Evolutionary conservation across 2,113 vertebrate genomes (phyloP), one percentile per base, ranked within the genome.

Genomic region (Eretmochelys imbricata): DNA sequence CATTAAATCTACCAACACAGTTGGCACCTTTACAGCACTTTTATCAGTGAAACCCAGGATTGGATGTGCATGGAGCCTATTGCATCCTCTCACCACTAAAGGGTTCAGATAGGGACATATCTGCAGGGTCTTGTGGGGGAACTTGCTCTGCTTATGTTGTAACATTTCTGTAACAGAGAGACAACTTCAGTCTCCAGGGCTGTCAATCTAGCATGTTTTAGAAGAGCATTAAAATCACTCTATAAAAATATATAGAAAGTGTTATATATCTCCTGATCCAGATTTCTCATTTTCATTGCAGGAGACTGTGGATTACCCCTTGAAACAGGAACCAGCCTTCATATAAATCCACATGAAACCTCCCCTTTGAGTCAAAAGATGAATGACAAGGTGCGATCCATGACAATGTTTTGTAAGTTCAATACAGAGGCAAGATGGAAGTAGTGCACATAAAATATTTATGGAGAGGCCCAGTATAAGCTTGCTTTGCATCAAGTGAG

Each of bases 261-360:
- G 84, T 65, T 48, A 35, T 48, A 38, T 2, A 87, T 53, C 65
- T 35, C 7, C 49, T 80, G 13, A 91, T 54, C 49, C 69, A 96
- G 87, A 80, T 91, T 25, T 92, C 49, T 98, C 82, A 88, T 57
- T 96, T 96, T 96, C 84, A 69, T 25, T 87, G 20, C 4, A 97
- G 97, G 16, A 84, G 80, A 91, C 46, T 90, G 72, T 76, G 46
- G 95, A 80, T 35, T 91, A 84, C 25, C 59, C 76, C 84, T 81
- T 83, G 25, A 90, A 95, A 88, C 31, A 4, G 1, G 53, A 96
- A 76, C 4, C 14, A 27, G 4, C 50, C 87, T 92, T 96, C 91
- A 88, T 50, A 81, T 75, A 83, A 80, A 88, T 50, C 94, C 85
- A 82, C 20, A 75, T 19, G 85, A 96, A 96, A 87, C 35, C 42